Evolutionary conservation across 2,797 vertebrate species (phyloP), one percentile per base, ranked within the genome.

Genomic region (Sylvilagus floridanus): DNA sequence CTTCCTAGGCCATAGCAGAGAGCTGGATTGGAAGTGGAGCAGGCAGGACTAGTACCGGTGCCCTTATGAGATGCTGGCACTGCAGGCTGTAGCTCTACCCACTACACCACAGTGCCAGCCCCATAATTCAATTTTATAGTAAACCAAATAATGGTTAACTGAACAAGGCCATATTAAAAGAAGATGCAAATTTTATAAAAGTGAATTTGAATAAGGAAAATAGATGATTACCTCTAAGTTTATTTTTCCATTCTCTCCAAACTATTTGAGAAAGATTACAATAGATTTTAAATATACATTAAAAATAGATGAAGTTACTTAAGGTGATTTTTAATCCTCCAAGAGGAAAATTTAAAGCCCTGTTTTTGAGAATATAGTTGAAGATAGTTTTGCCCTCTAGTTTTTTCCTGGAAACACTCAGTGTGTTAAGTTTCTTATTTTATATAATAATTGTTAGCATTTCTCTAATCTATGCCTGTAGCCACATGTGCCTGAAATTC

Each of bases 321-420:
- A 81, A 21, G 42, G 8, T 32, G 19, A 60, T 37, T 77, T 91
- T 94, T 24, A 54, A 52, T 62, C 72, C 28, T 24, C 71, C 42
- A 28, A 5, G 2, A 84, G 24, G 9, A 88, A 92, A 91, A 24
- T 42, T 87, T 76, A 73, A 95, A 94, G 32, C 5, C 9, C 2
- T 24, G 37, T n/a, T 96, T 88, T 57, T 54, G 24, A 88, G 87
- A 77, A 26, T 63, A 71, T 13, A 72, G 13, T 22, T 78, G 28
- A 93, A 91, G 76, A 84, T n/a, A 89, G n/a, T 17, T 88, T 89
- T 94, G 91, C 87, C 68, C 4, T 42, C 50, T 79, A 28, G 78
- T 57, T 90, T 54, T 50, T 11, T 21, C 13, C 35, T 81, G 8
- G 68, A 75, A 93, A 92, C 84, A 21, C 21, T 93, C 76, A 72